Percentiles rank a stretch among this genome's conserved stretches.
phyloP scores from a whole-genome alignment of 2,888 invertebrate species.

The Hofmannophila pseudospretella region DNA sequence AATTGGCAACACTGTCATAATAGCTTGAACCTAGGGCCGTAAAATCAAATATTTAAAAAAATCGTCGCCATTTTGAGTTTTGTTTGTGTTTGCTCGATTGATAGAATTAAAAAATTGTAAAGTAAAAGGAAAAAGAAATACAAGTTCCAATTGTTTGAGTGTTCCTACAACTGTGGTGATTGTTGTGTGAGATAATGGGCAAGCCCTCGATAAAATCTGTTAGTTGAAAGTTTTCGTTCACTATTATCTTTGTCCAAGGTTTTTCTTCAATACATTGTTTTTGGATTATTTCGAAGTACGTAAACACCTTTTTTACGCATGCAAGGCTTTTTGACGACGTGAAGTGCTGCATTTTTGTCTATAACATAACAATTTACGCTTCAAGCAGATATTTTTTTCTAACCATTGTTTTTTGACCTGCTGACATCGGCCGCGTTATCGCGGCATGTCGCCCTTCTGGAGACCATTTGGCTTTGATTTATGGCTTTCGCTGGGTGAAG shows the following conservation, averaged over 20 bases:
- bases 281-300: neutral
- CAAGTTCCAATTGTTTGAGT: neutral
- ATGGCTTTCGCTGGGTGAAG: no score
- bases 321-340: neutral
- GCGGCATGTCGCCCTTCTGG: no score
- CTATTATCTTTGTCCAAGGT: neutral
- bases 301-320: neutral
- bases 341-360: no score
- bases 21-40: no score
- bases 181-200: slow-evolving; percentile 31
- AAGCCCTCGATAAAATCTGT: slow-evolving; percentile 42
- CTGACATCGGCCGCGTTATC: no score
- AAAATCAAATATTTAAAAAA: no score
- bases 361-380: no score
- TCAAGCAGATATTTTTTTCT: no score
- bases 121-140: neutral
- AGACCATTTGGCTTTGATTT: slow-evolving; percentile 5
- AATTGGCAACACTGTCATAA: no score
- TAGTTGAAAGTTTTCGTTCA: slow-evolving; percentile 29
- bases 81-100: no score
- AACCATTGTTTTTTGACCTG: neutral
- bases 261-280: neutral
- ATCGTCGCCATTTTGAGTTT: no score
- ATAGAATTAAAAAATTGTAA: no score
- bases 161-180: neutral